phyloP scores from a whole-genome alignment of 2,113 vertebrate species.

The Zosterops japonicus region DNA sequence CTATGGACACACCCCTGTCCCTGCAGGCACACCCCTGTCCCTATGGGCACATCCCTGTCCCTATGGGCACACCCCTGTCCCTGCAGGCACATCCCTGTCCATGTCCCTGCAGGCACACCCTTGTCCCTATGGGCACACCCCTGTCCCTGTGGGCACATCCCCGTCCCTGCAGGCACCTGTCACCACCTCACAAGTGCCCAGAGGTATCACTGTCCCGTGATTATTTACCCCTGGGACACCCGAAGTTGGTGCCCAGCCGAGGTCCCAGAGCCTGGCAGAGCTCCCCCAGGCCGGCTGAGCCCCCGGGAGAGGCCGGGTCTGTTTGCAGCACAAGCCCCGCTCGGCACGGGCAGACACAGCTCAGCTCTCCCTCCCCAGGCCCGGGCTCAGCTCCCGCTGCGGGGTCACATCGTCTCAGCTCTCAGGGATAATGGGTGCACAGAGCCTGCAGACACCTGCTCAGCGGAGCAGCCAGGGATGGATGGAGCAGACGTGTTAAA shows the following conservation, averaged over 20 bases:
- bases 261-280: no score
- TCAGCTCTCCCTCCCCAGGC: neutral
- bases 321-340: neutral
- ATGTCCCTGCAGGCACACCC: neutral
- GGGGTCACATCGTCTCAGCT: neutral
- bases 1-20: no score
- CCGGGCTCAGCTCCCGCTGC: neutral
- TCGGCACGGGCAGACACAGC: rapidly evolving
- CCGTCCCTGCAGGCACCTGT: neutral
- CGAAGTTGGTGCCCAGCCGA: neutral
- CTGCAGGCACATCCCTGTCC: neutral
- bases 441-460: neutral
- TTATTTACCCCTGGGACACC: neutral
- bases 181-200: no score
- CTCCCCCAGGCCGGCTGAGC: neutral
- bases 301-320: rapidly evolving
- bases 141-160: neutral
- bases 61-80: neutral
- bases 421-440: neutral
- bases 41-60: neutral
- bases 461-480: neutral
- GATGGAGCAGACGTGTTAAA: neutral
- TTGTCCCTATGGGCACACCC: neutral
- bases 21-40: neutral
- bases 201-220: no score